phyloP scores from a whole-genome alignment of 2,113 vertebrate genomes.

The Paraplagusia blochii region DNA sequence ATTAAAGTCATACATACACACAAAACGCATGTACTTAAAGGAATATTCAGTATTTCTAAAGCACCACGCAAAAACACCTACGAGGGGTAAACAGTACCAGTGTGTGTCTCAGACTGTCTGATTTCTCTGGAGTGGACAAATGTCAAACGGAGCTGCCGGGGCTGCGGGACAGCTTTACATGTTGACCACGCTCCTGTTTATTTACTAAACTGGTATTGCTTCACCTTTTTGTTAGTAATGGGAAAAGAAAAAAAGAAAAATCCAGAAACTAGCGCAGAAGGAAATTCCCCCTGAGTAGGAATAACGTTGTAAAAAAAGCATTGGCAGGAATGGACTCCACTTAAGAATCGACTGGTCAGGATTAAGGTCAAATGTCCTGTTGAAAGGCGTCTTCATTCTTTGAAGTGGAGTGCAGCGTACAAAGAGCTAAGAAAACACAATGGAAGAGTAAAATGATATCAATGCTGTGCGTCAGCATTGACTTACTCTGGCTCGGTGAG shows the following conservation, averaged over 20 bases:
- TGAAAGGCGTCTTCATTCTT: slow-evolving; percentile 56
- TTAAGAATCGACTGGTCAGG: slow-evolving; percentile 55
- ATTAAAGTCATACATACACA: slow-evolving; percentile 66
- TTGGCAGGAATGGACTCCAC: slow-evolving; percentile 68
- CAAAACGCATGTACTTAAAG: slow-evolving; percentile 46
- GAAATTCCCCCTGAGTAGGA: slow-evolving; percentile 47
- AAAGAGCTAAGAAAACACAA: slow-evolving; percentile 36
- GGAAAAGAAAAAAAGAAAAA: slow-evolving; percentile 52
- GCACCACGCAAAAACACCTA: slow-evolving; percentile 58
- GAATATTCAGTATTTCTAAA: slow-evolving; percentile 47
- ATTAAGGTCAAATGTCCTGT: slow-evolving; percentile 14
- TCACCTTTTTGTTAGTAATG: slow-evolving; percentile 57
- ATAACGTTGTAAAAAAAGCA: slow-evolving; percentile 51
- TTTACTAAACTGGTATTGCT: slow-evolving; percentile 74
- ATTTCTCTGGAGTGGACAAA: slow-evolving; percentile 4
- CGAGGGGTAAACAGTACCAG: slow-evolving; percentile 74
- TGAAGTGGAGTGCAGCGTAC: slow-evolving; percentile 68
- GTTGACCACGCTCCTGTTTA: slow-evolving; percentile 48
- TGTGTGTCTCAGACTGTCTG: slow-evolving; percentile 43
- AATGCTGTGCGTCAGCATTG: background rate
- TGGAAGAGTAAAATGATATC: slow-evolving; percentile 8
- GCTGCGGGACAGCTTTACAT: slow-evolving; percentile 44
- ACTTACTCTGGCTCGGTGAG: slow-evolving; percentile 96
- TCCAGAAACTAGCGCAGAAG: slow-evolving; percentile 46
- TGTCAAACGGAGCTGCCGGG: too few species aligned